Evolutionary conservation across 1,140 invertebrate genomes (phyloP), one percentile per base, ranked within the genome.

Genomic region (Solenopsis fugax): DNA sequence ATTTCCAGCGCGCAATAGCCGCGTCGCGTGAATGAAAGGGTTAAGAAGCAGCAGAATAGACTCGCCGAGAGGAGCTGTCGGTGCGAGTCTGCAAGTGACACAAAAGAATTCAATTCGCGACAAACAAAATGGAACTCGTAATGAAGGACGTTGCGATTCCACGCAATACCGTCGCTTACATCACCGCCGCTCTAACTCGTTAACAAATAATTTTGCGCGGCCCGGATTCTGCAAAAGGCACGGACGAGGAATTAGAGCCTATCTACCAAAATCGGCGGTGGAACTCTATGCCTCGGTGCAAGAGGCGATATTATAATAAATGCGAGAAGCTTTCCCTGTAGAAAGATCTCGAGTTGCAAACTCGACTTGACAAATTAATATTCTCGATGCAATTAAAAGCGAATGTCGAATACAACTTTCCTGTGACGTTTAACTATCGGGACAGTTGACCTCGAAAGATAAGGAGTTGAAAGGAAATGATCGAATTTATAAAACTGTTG

Each of bases 71-170:
- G 24, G 65, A 69, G n/a, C 13, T 18, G 73, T 10, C 50, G 54
- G 34, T 21, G 72, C 37, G 16, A 37, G 37, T 60, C 56, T 76
- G 72, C 54, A 37, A 76, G 41, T 29, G 56, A 45, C 58, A 78
- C 45, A 65, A 78, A 78, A 78, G 76, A 78, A 65, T 78, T 78
- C 76, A 65, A 65, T 34, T 78, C 76, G 34, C 24, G 29, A 65
- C 29, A 34, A 81, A 71, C 48, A 71, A 54, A 81, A 81, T 41
- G n/a, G 34, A 34, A 34, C 13, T 54, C 48, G 21, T 67, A 80
- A 80, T 41, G 50, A 81, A 81, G 21, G n/a, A 69, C 62, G 16
- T 54, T 6, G 62, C n/a, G 13, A 69, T 69, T 69, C n/a, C 69
- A 52, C 48, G 45, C 45, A 48, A 24, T 29, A 21, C 73, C 34